Conservation (phyloP, 2,888 invertebrate genomes). For the Clunio marinus region DNA sequence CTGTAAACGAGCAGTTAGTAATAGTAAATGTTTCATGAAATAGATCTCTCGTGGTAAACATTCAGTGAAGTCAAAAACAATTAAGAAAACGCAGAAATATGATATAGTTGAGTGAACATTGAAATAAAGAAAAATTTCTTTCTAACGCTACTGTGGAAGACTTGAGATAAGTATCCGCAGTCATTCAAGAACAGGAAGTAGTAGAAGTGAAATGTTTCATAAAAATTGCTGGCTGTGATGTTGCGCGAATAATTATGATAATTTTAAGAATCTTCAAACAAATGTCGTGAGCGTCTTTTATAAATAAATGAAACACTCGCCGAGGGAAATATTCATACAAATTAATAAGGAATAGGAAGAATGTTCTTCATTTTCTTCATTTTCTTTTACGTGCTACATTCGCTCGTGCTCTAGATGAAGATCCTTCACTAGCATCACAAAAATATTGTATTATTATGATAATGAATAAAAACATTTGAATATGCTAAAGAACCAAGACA, state of each 20-base stretch:
- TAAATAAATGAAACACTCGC: not conserved
- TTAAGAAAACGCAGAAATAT: not conserved
- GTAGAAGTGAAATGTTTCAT: not conserved
- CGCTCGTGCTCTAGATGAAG: no score
- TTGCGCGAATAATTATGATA: constrained; percentile 16
- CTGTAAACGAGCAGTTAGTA: not conserved
- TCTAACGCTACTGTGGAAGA: not conserved
- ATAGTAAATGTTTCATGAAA: no score
- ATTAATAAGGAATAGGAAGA: not conserved
- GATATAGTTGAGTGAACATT: not conserved
- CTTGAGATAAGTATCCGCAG: not conserved
- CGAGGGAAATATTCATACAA: not conserved
- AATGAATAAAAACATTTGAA: constrained; percentile 11
- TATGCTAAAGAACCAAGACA: constrained; percentile 28
- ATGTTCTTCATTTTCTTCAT: no score
- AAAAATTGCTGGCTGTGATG: not conserved
- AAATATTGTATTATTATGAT: not conserved
- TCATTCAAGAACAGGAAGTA: not conserved
- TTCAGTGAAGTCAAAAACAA: constrained; percentile 1
- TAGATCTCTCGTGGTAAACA: not conserved
- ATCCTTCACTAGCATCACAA: not conserved
- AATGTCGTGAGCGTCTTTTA: not conserved
- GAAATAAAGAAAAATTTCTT: not conserved
- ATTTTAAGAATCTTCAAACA: no score
- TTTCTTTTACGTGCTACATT: no score